Evolutionary conservation across 2,888 invertebrate species (phyloP).

Genomic region (Crioceris asparagi): DNA sequence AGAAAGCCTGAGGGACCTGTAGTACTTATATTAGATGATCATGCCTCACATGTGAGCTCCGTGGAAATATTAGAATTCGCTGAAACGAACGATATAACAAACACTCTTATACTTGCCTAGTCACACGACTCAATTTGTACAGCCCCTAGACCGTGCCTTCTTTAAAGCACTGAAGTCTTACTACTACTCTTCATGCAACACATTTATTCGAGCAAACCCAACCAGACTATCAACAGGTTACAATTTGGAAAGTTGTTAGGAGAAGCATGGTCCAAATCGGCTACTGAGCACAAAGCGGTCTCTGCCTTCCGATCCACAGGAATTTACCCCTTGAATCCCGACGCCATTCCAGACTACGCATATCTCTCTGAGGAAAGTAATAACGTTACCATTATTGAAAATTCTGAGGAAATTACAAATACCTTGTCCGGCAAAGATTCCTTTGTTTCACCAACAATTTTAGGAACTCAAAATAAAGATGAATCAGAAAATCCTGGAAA

Average conservation of each 20-base stretch:
- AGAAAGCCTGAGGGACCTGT: slow-evolving; percentile 23
- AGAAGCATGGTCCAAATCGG: slow-evolving; percentile 16
- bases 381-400: too few species aligned
- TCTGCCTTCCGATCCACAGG: slow-evolving; percentile 19
- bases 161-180: slow-evolving; percentile 24
- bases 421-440: too few species aligned
- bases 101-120: slow-evolving; percentile 21
- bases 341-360: slow-evolving; percentile 21
- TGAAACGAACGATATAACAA: slow-evolving; percentile 22
- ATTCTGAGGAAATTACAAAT: too few species aligned
- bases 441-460: too few species aligned
- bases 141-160: slow-evolving; percentile 23
- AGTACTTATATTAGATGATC: slow-evolving; percentile 26
- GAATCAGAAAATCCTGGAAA: slow-evolving; percentile 2
- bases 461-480: too few species aligned
- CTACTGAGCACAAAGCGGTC: slow-evolving; percentile 16
- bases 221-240: slow-evolving; percentile 9
- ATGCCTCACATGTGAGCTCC: slow-evolving; percentile 21
- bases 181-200: slow-evolving; percentile 9
- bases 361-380: slow-evolving; percentile 9
- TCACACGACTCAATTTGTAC: slow-evolving; percentile 25
- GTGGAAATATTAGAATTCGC: slow-evolving; percentile 12
- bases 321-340: slow-evolving; percentile 17
- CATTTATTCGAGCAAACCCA: slow-evolving; percentile 10
- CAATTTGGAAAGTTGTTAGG: slow-evolving; percentile 17